Base-by-base conservation (phyloP, 2,888 invertebrate species). In the Allophyes oxyacanthae region DNA sequence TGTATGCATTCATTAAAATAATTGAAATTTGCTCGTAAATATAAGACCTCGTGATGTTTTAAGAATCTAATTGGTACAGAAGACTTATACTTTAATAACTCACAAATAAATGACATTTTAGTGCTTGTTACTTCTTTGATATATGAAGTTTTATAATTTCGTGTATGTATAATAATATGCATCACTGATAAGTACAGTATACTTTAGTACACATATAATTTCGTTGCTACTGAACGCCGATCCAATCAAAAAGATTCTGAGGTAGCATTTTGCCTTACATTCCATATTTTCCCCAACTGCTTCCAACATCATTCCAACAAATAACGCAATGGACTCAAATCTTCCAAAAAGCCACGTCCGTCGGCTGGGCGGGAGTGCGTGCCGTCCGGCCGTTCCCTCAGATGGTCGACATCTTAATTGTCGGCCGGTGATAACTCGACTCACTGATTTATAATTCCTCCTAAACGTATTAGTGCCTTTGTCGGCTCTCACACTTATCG, bases 381-480 rank as follows among this genome's bases (percentile, higher is more conserved):
- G 77, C 67, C 57, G 37, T 15, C 46, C 64, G 70, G 58, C 41
- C 78, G 64, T 74, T 77, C 71, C 40, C 66, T 70, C 66, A 67
- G 64, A 60, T 62, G 62, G 65, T 59, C 62, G 87, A 92, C 87
- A 85, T 91, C 92, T 92, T 93, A 92, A 92, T 92, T 91, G 92
- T 89, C 83, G 64, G 61, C 72, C 72, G 81, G 78, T 75, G 91
- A 92, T 92, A 90, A 87, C 88, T 78, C 72, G 79, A 75, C 76
- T 81, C 74, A 81, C 85, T 90, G 92, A 94, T 94, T 94, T 93
- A 93, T 93, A 92, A 87, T 83, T 81, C 85, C 65, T 71, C 80
- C 85, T 82, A 82, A 88, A 85, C 82, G 87, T 87, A 87, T 88
- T 89, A 87, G 85, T 78, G 75, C 86, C 92, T 92, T 93, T 93